phyloP scores from a whole-genome alignment of 2,797 vertebrate genomes.

The Chelmon rostratus region DNA sequence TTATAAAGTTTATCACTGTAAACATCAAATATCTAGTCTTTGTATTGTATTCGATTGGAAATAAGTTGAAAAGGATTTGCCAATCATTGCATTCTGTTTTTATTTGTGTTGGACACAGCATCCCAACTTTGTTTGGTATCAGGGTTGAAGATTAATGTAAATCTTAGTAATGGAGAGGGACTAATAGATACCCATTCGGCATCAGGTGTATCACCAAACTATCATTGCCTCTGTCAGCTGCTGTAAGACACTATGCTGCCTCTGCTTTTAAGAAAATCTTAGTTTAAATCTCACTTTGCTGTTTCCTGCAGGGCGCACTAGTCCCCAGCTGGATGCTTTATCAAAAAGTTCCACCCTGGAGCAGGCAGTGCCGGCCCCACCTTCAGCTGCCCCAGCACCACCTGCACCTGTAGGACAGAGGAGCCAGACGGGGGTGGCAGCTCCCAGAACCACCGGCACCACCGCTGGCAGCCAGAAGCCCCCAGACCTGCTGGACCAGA shows the following conservation, averaged over 20 bases:
- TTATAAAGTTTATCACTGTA: too few relatives aligned
- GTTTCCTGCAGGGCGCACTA: conserved; percentile 85
- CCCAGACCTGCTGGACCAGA: conserved; percentile 91
- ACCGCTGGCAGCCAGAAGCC: conserved; percentile 87
- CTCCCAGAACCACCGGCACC: conserved; percentile 81
- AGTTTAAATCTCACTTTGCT: not conserved
- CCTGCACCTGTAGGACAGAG: conserved; percentile 87
- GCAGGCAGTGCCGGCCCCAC: conserved; percentile 87
- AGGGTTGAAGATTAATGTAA: too few relatives aligned
- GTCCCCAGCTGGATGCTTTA: conserved; percentile 88
- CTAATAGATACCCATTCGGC: too few relatives aligned
- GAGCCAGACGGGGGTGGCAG: conserved; percentile 74
- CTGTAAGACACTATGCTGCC: not conserved
- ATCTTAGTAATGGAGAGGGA: too few relatives aligned
- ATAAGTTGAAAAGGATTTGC: too few relatives aligned
- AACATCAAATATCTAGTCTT: too few relatives aligned
- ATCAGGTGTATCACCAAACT: not conserved
- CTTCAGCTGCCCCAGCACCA: conserved; percentile 76
- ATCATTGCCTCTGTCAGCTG: not conserved
- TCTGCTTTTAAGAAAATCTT: not conserved
- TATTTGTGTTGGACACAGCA: too few relatives aligned
- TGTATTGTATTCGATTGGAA: too few relatives aligned
- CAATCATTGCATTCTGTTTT: too few relatives aligned
- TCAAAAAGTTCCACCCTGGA: conserved; percentile 90
- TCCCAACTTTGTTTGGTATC: too few relatives aligned